A percentile compares a stretch with the other conserved stretches of the same genome.
phyloP scores from a whole-genome alignment of 1,140 invertebrate species.

The Caenorhabditis tropicalis region DNA sequence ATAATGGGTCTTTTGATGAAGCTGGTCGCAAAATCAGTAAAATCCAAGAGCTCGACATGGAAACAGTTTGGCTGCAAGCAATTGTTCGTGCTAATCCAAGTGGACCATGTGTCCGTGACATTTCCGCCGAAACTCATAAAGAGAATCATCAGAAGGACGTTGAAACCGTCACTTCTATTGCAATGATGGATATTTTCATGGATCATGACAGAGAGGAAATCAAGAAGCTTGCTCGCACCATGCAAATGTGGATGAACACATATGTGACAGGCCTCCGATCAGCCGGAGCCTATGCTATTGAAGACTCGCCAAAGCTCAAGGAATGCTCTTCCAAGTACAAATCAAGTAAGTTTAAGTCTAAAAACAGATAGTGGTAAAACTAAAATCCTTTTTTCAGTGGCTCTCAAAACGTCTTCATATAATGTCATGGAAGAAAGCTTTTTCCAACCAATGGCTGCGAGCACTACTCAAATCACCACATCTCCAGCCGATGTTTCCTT shows the following conservation, averaged over 20 bases:
- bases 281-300: not conserved
- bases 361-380: not conserved
- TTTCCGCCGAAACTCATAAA: not conserved
- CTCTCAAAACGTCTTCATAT: not conserved
- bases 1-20: not conserved
- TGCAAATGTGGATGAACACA: slow-evolving; percentile 2
- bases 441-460: slow-evolving; percentile 10
- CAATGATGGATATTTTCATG: slow-evolving; percentile 28
- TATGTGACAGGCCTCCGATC: not conserved
- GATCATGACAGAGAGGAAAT: slow-evolving; percentile 31
- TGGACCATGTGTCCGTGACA: not conserved
- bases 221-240: not conserved
- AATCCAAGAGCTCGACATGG: not conserved
- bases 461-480: not conserved
- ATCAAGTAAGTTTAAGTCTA: not conserved
- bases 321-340: not conserved
- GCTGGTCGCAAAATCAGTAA: not conserved
- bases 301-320: slow-evolving; percentile 7
- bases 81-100: not conserved
- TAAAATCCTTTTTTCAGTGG: not conserved
- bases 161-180: not conserved
- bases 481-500: not conserved
- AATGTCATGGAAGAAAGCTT: slow-evolving; percentile 12
- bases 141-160: not conserved
- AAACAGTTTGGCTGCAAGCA: not conserved